A percentile compares a stretch with the other conserved stretches of the same genome.
These are phyloP conservation scores for Rhegmatorhina hoffmannsi DNA, from an alignment of 2,113 vertebrate genomes.

Conservation along the genomic window DNA sequence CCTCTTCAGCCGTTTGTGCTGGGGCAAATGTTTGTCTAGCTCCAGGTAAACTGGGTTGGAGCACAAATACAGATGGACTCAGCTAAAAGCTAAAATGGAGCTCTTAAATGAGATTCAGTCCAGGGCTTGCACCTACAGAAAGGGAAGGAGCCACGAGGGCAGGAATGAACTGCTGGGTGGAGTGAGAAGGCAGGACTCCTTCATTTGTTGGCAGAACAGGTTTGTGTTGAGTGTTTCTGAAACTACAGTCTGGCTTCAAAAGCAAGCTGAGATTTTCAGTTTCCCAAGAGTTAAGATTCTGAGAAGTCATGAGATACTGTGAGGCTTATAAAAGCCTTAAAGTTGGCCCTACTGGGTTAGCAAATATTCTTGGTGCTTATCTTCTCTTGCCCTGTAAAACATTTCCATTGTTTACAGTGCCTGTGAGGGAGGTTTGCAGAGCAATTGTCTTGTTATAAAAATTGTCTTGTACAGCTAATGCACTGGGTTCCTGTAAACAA, in stretches of 20 bases:
- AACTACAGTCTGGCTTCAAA: neutral
- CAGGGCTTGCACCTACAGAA: neutral
- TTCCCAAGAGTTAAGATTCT: neutral
- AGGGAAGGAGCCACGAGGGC: rapidly evolving
- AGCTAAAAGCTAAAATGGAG: neutral
- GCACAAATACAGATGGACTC: neutral
- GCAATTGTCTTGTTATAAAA: neutral
- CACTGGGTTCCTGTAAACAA: neutral
- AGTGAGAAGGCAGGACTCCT: neutral
- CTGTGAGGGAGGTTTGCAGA: neutral
- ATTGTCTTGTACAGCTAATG: neutral
- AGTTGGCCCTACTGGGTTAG: neutral
- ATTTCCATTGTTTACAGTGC: neutral
- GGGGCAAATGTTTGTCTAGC: neutral
- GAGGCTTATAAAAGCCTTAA: neutral
- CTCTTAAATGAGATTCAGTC: neutral
- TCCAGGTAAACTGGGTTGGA: neutral
- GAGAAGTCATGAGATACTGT: neutral
- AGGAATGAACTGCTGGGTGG: neutral
- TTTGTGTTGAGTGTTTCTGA: neutral
- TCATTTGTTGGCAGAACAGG: neutral
- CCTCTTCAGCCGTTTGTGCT: neutral
- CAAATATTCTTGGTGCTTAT: neutral
- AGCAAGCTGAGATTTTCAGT: neutral
- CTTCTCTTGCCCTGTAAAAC: neutral